Conservation (phyloP, 2,113 vertebrate genomes). For the Dipodomys ordii region DNA sequence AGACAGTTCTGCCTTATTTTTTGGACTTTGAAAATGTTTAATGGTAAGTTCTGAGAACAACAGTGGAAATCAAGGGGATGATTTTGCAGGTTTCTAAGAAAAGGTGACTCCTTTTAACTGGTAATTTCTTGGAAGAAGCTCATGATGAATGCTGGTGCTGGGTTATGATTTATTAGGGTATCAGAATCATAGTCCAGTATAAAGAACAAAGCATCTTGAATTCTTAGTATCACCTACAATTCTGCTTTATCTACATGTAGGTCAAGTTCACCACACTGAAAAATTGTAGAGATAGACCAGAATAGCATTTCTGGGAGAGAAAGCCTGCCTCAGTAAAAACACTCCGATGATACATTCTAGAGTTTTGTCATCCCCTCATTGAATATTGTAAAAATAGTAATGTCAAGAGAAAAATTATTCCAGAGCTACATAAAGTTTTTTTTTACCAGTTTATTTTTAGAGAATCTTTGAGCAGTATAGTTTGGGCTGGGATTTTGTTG, state of each 20-base stretch:
- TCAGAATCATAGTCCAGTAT: background rate
- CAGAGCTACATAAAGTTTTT: background rate
- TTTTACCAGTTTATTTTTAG: background rate
- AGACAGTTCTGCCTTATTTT: too few species aligned
- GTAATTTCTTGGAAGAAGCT: background rate
- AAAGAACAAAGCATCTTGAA: background rate
- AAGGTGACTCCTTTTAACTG: background rate
- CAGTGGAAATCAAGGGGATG: background rate
- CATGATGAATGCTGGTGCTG: background rate
- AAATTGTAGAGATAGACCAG: background rate
- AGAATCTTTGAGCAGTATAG: background rate
- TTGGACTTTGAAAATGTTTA: background rate
- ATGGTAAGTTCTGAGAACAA: background rate
- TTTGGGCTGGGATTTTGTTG: constrained; percentile 26
- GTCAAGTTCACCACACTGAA: background rate
- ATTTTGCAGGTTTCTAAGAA: background rate
- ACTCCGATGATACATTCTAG: background rate
- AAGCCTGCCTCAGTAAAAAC: background rate
- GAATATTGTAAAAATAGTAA: background rate
- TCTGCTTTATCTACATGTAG: background rate
- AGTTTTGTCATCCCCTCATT: background rate
- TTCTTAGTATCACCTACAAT: background rate
- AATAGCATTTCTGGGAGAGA: background rate
- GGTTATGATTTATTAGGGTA: background rate
- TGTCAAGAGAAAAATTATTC: background rate